These are phyloP conservation scores for Microcebus jonahi DNA, from an alignment of 2,113 vertebrate genomes.

Conservation along the genomic window DNA sequence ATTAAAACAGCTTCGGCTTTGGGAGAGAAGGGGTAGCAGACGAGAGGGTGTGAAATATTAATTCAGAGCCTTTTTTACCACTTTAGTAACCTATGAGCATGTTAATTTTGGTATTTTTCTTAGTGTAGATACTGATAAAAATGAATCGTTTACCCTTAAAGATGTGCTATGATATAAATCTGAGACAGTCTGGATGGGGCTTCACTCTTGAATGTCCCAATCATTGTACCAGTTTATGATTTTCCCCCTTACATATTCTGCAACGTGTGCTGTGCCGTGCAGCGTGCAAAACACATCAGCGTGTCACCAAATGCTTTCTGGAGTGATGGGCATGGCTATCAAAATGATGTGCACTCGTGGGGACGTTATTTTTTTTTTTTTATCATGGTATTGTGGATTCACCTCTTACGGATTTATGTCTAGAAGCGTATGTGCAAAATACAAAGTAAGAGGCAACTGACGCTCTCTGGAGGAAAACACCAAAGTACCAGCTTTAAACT, in stretches of 20 bases:
- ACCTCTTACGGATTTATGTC: not conserved
- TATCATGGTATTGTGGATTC: not conserved
- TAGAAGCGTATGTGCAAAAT: not conserved
- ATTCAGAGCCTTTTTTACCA: not conserved
- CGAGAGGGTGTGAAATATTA: not conserved
- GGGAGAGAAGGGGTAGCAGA: not conserved
- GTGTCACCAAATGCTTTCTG: not conserved
- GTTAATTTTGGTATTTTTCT: not conserved
- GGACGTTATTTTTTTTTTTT: not conserved
- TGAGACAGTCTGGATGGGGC: not conserved
- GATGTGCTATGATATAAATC: not conserved
- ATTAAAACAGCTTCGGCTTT: not conserved
- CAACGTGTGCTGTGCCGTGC: not conserved
- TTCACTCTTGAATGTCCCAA: too few species aligned
- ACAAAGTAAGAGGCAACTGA: not conserved
- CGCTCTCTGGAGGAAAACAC: not conserved
- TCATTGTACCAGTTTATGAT: not conserved
- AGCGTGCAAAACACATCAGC: too few species aligned
- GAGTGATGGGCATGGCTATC: rapidly evolving
- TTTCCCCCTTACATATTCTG: rapidly evolving
- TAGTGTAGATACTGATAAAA: not conserved
- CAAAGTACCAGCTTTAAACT: not conserved
- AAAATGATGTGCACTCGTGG: not conserved
- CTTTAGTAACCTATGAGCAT: not conserved
- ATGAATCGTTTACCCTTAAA: not conserved